Base-by-base conservation (phyloP, 2,113 vertebrate species). In the Plotosus lineatus region DNA sequence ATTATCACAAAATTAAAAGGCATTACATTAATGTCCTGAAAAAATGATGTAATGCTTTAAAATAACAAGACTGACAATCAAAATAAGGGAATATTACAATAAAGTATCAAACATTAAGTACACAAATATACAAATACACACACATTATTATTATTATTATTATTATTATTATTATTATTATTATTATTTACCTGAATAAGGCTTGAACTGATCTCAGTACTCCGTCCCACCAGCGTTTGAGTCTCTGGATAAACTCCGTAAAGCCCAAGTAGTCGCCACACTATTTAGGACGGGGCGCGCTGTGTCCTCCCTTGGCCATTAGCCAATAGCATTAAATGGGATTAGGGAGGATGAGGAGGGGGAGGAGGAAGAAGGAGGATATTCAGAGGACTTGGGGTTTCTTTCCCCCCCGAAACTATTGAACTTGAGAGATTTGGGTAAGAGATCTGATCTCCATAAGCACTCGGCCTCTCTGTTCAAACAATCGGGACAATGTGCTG, bases 241-340 rank as follows among this genome's bases (percentile, higher is more conserved):
- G 42, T 50, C 21, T 31, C 17, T 73, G n/a, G 75, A 55, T 72
- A 56, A 56, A 55, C 76, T 66, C 55, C 19, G 86, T 77, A 40
- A 88, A 89, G 63, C 88, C 82, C 88, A 89, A 93, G 91, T 91
- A 90, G 89, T 82, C 86, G 86, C 80, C 82, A 61, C 87, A 72
- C 91, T 93, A 92, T 94, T 94, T 93, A 94, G 94, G 91, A 91
- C 89, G 89, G 91, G 89, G 92, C 91, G 92, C 90, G 91, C 90
- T 89, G 88, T 88, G 88, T 88, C 92, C 92, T 92, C 90, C 89
- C 87, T 88, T 88, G 87, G 83, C 91, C 90, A 93, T 94, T 93
- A 93, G 92, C 93, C 93, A 94, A 94, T 94, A 91, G 93, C 90
- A 93, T 94, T 93, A 93, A 90, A 85, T 46, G 82, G 93, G 93